These are phyloP conservation scores for Amiota minor DNA, from an alignment of 2,888 invertebrate species.

Conservation along the genomic window DNA sequence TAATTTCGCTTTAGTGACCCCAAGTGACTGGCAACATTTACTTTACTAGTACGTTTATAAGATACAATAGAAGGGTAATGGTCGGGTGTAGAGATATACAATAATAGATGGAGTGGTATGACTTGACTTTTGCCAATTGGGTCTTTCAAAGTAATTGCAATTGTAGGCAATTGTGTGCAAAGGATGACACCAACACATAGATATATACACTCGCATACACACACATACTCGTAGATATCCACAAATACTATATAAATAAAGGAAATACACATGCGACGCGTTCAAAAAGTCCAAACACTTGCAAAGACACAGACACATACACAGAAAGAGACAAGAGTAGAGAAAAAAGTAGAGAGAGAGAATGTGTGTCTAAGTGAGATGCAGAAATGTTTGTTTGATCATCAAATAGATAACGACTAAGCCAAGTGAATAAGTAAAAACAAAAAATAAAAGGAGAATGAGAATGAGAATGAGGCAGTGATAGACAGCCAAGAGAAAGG, in stretches of 20 bases:
- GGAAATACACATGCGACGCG: not conserved
- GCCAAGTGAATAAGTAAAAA: no score
- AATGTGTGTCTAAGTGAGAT: not conserved
- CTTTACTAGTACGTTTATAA: no score
- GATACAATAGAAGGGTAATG: no score
- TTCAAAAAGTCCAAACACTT: not conserved
- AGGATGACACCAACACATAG: not conserved
- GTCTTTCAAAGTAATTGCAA: not conserved
- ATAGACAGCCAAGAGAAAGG: no score
- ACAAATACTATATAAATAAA: not conserved
- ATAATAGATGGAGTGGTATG: not conserved
- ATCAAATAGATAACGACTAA: no score
- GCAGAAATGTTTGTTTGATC: constrained; percentile 36
- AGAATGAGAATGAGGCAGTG: no score
- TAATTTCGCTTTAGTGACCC: no score
- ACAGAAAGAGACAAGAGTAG: not conserved
- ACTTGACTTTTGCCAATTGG: not conserved
- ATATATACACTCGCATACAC: not conserved
- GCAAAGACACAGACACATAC: not conserved
- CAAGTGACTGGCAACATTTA: no score
- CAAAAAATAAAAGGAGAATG: no score
- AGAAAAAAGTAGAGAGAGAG: not conserved
- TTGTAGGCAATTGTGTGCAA: constrained; percentile 7
- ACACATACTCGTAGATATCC: not conserved
- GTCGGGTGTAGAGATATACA: no score